Conservation (phyloP, 2,888 invertebrate genomes). For the Epistrophella euchroma region DNA sequence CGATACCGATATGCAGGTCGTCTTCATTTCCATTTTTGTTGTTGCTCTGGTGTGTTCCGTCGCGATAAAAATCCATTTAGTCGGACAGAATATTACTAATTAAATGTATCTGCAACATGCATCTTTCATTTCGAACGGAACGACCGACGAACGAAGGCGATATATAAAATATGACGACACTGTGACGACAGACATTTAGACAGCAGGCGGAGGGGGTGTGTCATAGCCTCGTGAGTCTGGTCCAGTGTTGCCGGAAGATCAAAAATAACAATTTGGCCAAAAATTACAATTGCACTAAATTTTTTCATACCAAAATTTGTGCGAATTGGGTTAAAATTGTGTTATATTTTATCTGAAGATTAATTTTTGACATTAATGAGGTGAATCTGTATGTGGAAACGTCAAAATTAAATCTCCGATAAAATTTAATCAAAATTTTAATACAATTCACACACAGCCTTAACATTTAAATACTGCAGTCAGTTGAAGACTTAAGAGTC, state of each 20-base stretch:
- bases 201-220: constrained; percentile 48
- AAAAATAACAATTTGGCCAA: not conserved
- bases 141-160: constrained; percentile 51
- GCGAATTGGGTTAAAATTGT: no score
- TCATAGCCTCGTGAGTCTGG: not conserved
- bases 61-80: constrained; percentile 75
- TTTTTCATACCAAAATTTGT: no score
- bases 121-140: constrained; percentile 62
- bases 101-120: constrained; percentile 77
- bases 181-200: constrained; percentile 71
- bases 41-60: constrained; percentile 47
- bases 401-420: no score
- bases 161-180: constrained; percentile 75
- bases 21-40: constrained; percentile 70
- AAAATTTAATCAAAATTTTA: no score
- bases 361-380: no score
- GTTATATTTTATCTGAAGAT: no score
- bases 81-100: constrained; percentile 77
- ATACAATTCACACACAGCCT: no score
- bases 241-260: not conserved
- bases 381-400: no score
- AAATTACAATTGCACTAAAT: not conserved
- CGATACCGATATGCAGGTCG: constrained; percentile 73
- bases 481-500: no score
- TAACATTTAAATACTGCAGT: no score